Conservation (phyloP, 2,113 vertebrate species). For the Gymnogyps californianus region DNA sequence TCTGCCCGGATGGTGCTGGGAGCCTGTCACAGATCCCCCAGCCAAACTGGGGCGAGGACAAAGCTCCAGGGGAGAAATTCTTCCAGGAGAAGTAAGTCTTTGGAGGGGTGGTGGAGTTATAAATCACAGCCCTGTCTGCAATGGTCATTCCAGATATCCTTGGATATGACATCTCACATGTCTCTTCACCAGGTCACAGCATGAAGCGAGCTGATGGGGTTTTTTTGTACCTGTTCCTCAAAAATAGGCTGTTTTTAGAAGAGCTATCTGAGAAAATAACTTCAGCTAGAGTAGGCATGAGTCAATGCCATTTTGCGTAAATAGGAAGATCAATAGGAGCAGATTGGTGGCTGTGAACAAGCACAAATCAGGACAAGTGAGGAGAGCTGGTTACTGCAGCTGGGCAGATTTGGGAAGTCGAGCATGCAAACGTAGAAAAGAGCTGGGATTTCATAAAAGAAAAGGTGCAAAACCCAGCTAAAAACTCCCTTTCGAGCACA, state of each 20-base stretch:
- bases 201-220: neutral
- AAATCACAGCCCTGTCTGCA: neutral
- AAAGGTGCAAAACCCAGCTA: neutral
- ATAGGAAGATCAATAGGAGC: neutral
- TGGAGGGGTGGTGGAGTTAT: neutral
- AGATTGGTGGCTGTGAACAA: neutral
- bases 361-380: neutral
- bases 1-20: neutral
- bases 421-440: neutral
- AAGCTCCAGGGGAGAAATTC: neutral
- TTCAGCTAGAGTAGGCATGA: neutral
- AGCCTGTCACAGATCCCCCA: neutral
- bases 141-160: neutral
- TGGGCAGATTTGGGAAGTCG: neutral
- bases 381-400: neutral
- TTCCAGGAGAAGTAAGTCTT: neutral
- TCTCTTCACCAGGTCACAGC: neutral
- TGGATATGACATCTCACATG: neutral
- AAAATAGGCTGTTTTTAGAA: neutral
- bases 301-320: neutral
- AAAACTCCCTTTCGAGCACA: neutral
- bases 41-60: neutral
- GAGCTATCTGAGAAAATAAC: neutral
- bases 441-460: neutral
- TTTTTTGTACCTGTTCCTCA: neutral